Evolutionary conservation across 2,888 invertebrate genomes (phyloP).

Genomic region (Micropterix aruncella): DNA sequence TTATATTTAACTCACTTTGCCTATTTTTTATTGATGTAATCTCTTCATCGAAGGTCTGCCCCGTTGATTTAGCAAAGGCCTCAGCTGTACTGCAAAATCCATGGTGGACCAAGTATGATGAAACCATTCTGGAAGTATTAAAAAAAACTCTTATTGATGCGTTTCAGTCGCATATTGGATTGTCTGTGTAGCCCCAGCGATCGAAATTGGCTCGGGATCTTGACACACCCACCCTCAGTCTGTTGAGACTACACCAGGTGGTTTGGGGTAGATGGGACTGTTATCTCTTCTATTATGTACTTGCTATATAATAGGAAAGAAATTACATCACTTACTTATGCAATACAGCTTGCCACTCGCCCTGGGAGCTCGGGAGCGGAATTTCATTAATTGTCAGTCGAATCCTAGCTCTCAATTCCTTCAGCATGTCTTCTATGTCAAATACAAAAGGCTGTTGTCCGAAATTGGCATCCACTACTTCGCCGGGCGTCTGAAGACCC

Average conservation of each 20-base stretch:
- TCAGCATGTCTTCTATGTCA: slow-evolving; percentile 95
- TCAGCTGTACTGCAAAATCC: slow-evolving; percentile 95
- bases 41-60: slow-evolving; percentile 84
- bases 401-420: slow-evolving; percentile 75
- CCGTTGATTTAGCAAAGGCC: slow-evolving; percentile 83
- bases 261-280: too few relatives aligned
- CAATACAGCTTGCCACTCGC: slow-evolving; percentile 84
- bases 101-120: slow-evolving; percentile 94
- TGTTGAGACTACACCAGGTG: too few relatives aligned
- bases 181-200: too few relatives aligned
- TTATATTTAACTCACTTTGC: slow-evolving; percentile 56
- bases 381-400: slow-evolving; percentile 75
- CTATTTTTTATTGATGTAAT: slow-evolving; percentile 88
- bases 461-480: slow-evolving; percentile 97
- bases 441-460: slow-evolving; percentile 95
- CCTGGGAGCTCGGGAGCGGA: slow-evolving; percentile 73
- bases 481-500: slow-evolving; percentile 95
- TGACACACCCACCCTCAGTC: too few relatives aligned
- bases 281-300: too few relatives aligned
- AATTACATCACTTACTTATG: slow-evolving; percentile 54
- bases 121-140: slow-evolving; percentile 69
- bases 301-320: too few relatives aligned
- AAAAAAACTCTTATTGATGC: slow-evolving; percentile 1
- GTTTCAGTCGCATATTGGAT: too few relatives aligned
- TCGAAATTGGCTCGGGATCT: too few relatives aligned